Conservation (phyloP, 2,797 vertebrate genomes). For the Oreortyx pictus region DNA sequence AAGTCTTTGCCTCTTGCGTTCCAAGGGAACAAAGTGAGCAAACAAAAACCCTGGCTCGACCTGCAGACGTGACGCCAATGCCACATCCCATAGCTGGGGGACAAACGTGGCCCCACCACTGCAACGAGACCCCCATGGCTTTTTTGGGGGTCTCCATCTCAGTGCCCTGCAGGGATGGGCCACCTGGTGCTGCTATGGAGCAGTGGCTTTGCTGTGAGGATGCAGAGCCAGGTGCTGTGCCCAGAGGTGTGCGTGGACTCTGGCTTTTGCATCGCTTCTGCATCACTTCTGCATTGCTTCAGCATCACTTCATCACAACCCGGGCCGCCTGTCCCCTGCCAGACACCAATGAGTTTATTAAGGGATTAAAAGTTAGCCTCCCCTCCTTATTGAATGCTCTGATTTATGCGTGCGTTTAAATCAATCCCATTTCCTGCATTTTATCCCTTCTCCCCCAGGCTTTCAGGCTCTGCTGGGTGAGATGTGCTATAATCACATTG, state of each 20-base stretch:
- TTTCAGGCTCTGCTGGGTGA: slow-evolving; percentile 4
- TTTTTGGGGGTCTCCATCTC: rapidly evolving
- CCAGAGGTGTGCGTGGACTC: not conserved
- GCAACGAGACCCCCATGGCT: rapidly evolving
- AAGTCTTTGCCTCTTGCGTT: not conserved
- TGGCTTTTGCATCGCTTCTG: not conserved
- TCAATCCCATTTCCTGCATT: slow-evolving; percentile 40
- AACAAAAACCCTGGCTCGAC: rapidly evolving
- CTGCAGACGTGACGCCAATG: rapidly evolving
- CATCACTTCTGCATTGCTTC: not conserved
- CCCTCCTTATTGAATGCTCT: slow-evolving; percentile 3
- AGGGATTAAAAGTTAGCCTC: slow-evolving; percentile 35
- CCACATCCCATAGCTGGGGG: rapidly evolving
- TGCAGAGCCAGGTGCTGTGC: not conserved
- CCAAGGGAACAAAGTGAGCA: not conserved
- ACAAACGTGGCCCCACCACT: not conserved
- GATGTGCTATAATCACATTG: not conserved
- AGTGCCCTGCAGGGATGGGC: rapidly evolving
- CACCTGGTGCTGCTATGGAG: rapidly evolving
- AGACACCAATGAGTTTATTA: not conserved
- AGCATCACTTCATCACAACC: not conserved
- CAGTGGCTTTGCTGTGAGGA: rapidly evolving
- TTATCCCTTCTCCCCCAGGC: slow-evolving; percentile 35
- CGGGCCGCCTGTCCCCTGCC: not conserved
- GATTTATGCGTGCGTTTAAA: not conserved